Evolutionary conservation across 2,113 vertebrate species (phyloP), one percentile per base, ranked within the genome.

Genomic region (Hypomesus transpacificus): DNA sequence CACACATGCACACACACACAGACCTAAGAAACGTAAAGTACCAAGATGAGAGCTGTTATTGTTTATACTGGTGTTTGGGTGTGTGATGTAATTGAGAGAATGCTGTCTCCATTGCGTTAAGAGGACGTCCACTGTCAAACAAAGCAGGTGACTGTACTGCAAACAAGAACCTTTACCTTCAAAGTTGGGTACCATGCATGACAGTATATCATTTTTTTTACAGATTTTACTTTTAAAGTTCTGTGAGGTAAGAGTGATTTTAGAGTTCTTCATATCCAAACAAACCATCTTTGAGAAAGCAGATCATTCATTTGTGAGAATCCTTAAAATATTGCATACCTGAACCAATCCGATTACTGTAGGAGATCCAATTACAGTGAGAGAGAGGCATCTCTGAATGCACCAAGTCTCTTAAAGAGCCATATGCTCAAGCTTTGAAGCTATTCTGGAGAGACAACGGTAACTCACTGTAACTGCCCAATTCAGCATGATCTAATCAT

Each of bases 321-420:
- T 59, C 22, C 50, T 69, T 69, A 53, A 77, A 65, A 64, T 73
- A 24, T 39, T 63, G 52, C 59, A 72, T 61, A 65, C 34, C 59
- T 4, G 1, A 3, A 5, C 39, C 50, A 75, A 64, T 77, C 60
- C 53, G 14, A 31, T 70, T 53, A n/a, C n/a, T n/a, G n/a, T n/a
- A 77, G 64, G 28, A 73, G 79, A 74, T 71, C 52, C 17, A 71
- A 74, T 73, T 62, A 74, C 24, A 3, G 24, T 26, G 64, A 68
- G 60, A 52, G 11, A 3, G 26, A 13, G 50, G 74, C 61, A 73
- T 46, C 59, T 6, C 24, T 61, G 54, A 34, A 17, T 57, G 26
- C 20, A 21, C 1, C 3, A 59, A 51, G 26, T 21, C 34, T 22
- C n/a, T 31, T 14, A 26, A 67, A 53, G 28, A 60, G 20, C 3